Evolutionary conservation across 2,113 vertebrate genomes (phyloP), one percentile per base, ranked within the genome.

Genomic region (Heterochromis multidens): DNA sequence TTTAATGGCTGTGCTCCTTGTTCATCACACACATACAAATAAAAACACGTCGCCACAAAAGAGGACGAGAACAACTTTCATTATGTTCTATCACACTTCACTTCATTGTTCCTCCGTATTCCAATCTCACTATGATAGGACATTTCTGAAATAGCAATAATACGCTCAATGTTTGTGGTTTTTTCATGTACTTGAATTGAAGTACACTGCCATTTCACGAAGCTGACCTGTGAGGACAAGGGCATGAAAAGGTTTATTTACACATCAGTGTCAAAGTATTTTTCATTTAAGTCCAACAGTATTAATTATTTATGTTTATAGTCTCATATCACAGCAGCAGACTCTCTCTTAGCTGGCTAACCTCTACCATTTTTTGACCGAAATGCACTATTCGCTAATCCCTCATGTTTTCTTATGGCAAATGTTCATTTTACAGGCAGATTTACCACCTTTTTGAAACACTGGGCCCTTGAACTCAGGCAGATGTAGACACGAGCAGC

Each of bases 141-240:
- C 25, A 27, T 79, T 52, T 58, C 58, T 62, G 12, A 67, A 84
- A 81, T 60, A 40, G 60, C 62, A 77, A 77, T 46, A 60, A 80
- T 78, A 31, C 21, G 25, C 23, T 78, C 33, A 80, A 78, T 52
- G 52, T 29, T 12, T 29, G 46, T 70, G 33, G 37, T n/a, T 78
- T 74, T 85, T 80, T 84, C 37, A 52, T 88, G 49, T 23, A 27
- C 25, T 79, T n/a, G n/a, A n/a, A 70, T 82, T 65, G 77, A 72
- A 84, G 29, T 57, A 31, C 67, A 74, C 46, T 52, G 29, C 12
- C 58, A 79, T 83, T 85, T 72, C 25, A 72, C 43, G 10, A 63
- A 77, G 23, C 35, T 4, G 49, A 54, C 31, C 29, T 46, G 35
- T 82, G 5, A 2, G n/a, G 54, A 3, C 19, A 27, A 2, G 37